Conservation (phyloP, 2,888 invertebrate species). For the Platycheirus rosarum region DNA sequence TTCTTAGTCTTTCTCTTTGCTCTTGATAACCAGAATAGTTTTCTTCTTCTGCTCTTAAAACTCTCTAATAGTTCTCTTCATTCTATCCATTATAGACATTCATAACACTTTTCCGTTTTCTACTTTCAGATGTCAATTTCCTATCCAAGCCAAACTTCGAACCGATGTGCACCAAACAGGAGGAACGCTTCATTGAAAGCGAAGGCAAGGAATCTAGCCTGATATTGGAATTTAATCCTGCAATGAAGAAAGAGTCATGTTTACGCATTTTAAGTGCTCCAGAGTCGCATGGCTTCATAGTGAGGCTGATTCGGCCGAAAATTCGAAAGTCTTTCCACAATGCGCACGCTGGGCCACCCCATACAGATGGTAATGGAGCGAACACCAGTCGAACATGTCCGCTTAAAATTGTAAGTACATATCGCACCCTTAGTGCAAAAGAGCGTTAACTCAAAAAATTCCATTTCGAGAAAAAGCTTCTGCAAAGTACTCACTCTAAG, state of each 20-base stretch:
- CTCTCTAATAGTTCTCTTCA: too few species aligned
- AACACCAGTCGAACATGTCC: slow-evolving; percentile 79
- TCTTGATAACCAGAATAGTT: too few species aligned
- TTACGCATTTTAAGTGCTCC: slow-evolving; percentile 81
- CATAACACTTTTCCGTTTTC: neutral
- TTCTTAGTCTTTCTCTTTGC: too few species aligned
- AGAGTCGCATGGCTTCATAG: slow-evolving; percentile 81
- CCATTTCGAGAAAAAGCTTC: neutral
- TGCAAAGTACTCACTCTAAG: slow-evolving; percentile 10
- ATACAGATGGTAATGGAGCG: slow-evolving; percentile 71
- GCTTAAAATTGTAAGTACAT: slow-evolving; percentile 80
- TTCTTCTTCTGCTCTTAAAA: too few species aligned
- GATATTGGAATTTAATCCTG: slow-evolving; percentile 81
- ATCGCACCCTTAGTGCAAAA: slow-evolving; percentile 10
- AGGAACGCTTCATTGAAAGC: slow-evolving; percentile 81
- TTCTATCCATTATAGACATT: too few species aligned
- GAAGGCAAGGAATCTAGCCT: slow-evolving; percentile 82
- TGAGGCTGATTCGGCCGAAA: slow-evolving; percentile 81
- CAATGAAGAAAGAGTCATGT: slow-evolving; percentile 77
- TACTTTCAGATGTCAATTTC: slow-evolving; percentile 78
- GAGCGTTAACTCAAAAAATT: slow-evolving; percentile 2
- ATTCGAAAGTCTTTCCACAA: slow-evolving; percentile 75
- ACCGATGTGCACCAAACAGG: slow-evolving; percentile 80
- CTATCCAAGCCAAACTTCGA: slow-evolving; percentile 80
- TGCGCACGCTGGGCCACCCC: slow-evolving; percentile 55